Evolutionary conservation across 2,797 vertebrate genomes (phyloP).

Genomic region (Pseudochromis fuscus): DNA sequence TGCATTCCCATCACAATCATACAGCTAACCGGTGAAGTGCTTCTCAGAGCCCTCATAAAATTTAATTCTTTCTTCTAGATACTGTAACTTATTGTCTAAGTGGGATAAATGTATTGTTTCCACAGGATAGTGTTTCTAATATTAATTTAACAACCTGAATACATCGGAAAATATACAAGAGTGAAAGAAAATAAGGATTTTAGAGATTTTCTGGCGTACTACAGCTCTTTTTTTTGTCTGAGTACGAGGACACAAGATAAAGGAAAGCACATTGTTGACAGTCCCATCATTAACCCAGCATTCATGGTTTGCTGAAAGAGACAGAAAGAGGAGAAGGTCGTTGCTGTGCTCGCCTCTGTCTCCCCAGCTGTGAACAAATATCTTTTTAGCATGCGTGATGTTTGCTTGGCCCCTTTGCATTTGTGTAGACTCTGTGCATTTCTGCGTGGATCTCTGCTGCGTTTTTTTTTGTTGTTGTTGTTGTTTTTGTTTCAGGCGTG

Average conservation of each 20-base stretch:
- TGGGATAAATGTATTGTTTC: conserved; percentile 6
- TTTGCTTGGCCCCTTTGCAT: conserved; percentile 35
- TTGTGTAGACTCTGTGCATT: conserved; percentile 1
- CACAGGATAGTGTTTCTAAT: not conserved
- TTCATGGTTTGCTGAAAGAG: conserved; percentile 25
- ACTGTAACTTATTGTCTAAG: conserved; percentile 1
- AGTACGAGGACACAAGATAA: conserved; percentile 51
- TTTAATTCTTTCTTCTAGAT: conserved; percentile 26
- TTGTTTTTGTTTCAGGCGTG: not conserved
- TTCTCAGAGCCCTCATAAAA: conserved; percentile 39
- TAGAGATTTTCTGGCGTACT: not conserved
- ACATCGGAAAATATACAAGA: not conserved
- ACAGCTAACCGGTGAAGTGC: conserved; percentile 24
- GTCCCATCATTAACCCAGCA: conserved; percentile 24
- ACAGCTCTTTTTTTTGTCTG: conserved; percentile 4
- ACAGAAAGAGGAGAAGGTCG: conserved; percentile 28
- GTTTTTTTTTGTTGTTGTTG: not conserved
- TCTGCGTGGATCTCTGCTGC: not conserved
- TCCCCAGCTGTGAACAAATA: conserved; percentile 43
- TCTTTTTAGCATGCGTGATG: conserved; percentile 56
- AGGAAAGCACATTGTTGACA: conserved; percentile 33
- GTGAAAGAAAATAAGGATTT: not conserved
- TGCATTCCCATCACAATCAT: conserved; percentile 57
- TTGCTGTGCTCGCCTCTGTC: conserved; percentile 9
- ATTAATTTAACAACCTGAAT: conserved; percentile 5